Percentiles rank a stretch among this genome's conserved stretches.
phyloP scores from a whole-genome alignment of 2,888 invertebrate species.

The Subacronicta megacephala region DNA sequence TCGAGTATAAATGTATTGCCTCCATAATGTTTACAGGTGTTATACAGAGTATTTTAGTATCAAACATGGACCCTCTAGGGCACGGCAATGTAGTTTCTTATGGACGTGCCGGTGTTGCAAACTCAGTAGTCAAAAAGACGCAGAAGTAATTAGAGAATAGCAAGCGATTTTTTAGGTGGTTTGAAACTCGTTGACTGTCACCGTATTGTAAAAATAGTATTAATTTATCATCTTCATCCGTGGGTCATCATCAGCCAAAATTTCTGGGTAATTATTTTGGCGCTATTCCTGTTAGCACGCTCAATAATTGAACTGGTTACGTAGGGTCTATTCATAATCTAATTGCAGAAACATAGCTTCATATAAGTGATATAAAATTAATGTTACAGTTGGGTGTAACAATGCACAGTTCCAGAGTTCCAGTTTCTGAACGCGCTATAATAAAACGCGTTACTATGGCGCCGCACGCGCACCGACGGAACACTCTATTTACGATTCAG shows the following conservation, averaged over 20 bases:
- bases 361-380: neutral
- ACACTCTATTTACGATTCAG: constrained; percentile 64
- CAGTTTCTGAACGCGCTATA: constrained; percentile 63
- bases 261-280: too few relatives aligned
- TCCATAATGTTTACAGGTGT: too few relatives aligned
- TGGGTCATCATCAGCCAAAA: too few relatives aligned
- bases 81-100: too few relatives aligned
- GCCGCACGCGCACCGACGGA: constrained; percentile 55
- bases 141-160: constrained; percentile 36
- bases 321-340: too few relatives aligned
- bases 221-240: too few relatives aligned
- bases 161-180: constrained; percentile 34
- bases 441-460: constrained; percentile 58
- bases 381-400: constrained; percentile 43
- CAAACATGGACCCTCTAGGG: too few relatives aligned
- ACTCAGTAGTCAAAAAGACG: constrained; percentile 12
- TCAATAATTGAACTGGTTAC: too few relatives aligned
- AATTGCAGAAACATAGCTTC: too few relatives aligned
- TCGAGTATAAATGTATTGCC: too few relatives aligned
- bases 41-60: too few relatives aligned
- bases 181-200: constrained; percentile 29
- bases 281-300: too few relatives aligned
- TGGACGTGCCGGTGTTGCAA: constrained; percentile 37
- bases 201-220: constrained; percentile 5
- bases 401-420: constrained; percentile 43